Base-by-base conservation (phyloP, 2,113 vertebrate genomes). In the Chitala chitala region DNA sequence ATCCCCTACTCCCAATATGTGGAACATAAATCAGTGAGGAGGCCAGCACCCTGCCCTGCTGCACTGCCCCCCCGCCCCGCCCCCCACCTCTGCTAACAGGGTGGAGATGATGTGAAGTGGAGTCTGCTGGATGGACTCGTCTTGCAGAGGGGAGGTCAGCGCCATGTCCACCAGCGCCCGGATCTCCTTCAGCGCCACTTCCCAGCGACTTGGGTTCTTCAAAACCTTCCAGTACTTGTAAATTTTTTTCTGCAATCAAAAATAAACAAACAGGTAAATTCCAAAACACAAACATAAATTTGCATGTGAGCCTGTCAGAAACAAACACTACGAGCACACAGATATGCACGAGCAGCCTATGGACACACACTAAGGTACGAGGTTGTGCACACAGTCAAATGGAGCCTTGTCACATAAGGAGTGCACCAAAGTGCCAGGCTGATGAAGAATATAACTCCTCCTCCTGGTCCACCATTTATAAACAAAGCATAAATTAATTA, bases 171-270 rank as follows among this genome's bases (percentile, higher is more conserved):
- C 97, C 84, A 98, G 91, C 0, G 95, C 92, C 64, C 96, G 84
- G 87, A 99, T 98, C 91, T 99, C 97, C 87, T 99, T 99, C 86
- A 99, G 82, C 54, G 98, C 96, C 58, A 99, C 96, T 46, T 99
- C 97, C 94, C 95, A 98, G 77, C 97, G 96, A 76, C 95, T 94
- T 0, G 96, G 96, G 85, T 98, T 96, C 73, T 92, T 96, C 82
- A 99, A 90, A 64, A 99, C 96, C 84, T 99, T 99, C 63, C 96
- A 94, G 80, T 98, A 99, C 84, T 98, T 98, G 87, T 99, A 98
- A 86, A 98, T 98, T 89, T 98, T 98, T 93, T 99, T 99, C 97
- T 99, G 87, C 33, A 56, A 78, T 42, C 51, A 42, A 75, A 64
- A 9, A 29, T 2, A 53, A 8, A 50, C 24, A 4, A 6, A 68